Percentiles rank a stretch among this genome's conserved stretches.
phyloP scores from a whole-genome alignment of 2,797 vertebrate species.

The Eospalax fontanierii region DNA sequence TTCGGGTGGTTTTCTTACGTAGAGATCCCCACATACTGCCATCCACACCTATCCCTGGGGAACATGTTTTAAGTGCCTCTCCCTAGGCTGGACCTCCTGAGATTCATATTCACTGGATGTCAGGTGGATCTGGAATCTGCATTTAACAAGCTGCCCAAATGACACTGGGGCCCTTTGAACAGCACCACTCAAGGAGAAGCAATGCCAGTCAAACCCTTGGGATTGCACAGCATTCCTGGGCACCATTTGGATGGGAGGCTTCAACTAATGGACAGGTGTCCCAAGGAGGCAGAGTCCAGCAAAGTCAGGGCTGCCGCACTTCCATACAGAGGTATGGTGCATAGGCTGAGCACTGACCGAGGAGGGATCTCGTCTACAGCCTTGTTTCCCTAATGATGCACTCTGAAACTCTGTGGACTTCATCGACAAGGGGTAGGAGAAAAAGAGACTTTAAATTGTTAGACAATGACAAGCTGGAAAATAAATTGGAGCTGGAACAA shows the following conservation, averaged over 20 bases:
- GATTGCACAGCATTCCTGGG: not conserved
- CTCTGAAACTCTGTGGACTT: not conserved
- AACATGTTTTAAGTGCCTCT: not conserved
- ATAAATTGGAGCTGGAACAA: not conserved
- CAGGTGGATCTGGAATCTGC: not conserved
- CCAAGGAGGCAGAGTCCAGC: not conserved
- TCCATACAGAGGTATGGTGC: fast-evolving
- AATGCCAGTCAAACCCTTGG: not conserved
- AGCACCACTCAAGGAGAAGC: fast-evolving
- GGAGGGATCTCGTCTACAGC: not conserved
- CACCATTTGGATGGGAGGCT: no score
- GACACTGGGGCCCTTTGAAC: not conserved
- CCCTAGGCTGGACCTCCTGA: not conserved
- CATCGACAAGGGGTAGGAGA: not conserved
- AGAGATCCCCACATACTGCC: not conserved
- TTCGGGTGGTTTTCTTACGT: not conserved
- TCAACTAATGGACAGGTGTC: not conserved
- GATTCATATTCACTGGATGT: not conserved
- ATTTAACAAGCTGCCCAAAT: not conserved
- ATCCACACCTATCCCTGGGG: no score
- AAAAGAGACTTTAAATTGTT: not conserved
- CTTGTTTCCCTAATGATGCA: not conserved
- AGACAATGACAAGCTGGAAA: not conserved
- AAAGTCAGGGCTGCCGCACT: fast-evolving
- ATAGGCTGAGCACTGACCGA: not conserved